Evolutionary conservation across 2,113 vertebrate genomes (phyloP), one percentile per base, ranked within the genome.

Genomic region (Sphaerodactylus townsendi): DNA sequence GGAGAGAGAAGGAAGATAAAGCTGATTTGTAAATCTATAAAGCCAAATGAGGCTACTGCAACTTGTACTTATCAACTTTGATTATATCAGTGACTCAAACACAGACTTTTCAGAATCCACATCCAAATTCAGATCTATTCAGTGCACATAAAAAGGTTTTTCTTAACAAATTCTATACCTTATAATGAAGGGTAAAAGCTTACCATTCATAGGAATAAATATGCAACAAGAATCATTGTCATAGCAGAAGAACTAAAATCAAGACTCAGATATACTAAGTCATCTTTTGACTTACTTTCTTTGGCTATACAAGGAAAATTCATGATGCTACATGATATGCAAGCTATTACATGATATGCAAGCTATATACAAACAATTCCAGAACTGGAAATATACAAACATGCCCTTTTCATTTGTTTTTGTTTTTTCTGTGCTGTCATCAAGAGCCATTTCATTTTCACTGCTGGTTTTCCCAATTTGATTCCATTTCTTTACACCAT

Each of bases 31-130:
- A 5, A 44, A 65, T 28, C 37, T 35, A 0, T 14, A 21, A 37
- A 3, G 28, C 21, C 1, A 5, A 33, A 11, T 80, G 7, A 21
- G 46, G 4, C 4, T 10, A 10, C 11, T 71, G 0, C 17, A 28
- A 5, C 13, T 70, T 82, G 75, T 35, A 5, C 2, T 78, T 23
- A 17, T 56, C 15, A 64, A 3, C 3, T 73, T 64, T 82, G 70
- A 74, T 82, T 44, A 72, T 13, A 46, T 44, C 37, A 30, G 10
- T 33, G 10, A 50, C 48, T 13, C 8, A 25, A 25, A 35, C 2
- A 25, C 62, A 33, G 48, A 65, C 25, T 0, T 1, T 41, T 17
- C 79, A 25, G 0, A 0, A 10, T 62, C 28, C 10, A 0, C 9
- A 3, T 7, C 2, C 1, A 17, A 62, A 82, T 23, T 62, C 11